These are phyloP conservation scores for Nothoprocta pentlandii DNA, from an alignment of 2,113 vertebrate species.

Conservation along the genomic window DNA sequence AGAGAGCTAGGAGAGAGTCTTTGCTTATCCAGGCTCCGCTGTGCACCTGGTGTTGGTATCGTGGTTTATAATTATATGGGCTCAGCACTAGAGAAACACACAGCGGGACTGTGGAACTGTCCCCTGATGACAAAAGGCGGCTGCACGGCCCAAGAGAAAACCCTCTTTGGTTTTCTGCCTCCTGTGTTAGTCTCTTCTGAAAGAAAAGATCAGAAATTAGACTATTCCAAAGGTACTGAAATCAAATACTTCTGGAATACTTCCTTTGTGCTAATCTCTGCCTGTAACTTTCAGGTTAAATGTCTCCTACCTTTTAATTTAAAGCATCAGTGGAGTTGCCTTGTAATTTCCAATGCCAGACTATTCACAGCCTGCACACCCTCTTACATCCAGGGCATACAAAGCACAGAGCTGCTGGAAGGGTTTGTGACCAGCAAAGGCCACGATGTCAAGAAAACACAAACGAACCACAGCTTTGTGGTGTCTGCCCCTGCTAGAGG, in stretches of 20 bases:
- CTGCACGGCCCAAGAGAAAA: neutral
- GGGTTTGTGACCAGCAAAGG: neutral
- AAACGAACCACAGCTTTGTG: accelerated
- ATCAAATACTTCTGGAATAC: neutral
- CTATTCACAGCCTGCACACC: neutral
- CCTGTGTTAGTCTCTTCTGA: neutral
- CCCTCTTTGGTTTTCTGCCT: neutral
- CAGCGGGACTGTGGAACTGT: accelerated
- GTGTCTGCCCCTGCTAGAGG: neutral
- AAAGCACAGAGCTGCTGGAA: neutral
- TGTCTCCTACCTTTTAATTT: neutral
- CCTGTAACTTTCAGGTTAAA: neutral
- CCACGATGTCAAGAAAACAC: neutral
- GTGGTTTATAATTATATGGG: neutral
- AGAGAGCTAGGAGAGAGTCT: neutral
- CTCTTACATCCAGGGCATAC: neutral
- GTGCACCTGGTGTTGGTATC: neutral
- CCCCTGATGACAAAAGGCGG: neutral
- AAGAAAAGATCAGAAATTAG: neutral
- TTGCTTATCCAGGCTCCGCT: neutral
- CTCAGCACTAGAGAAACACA: neutral
- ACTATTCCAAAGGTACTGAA: neutral
- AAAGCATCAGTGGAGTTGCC: neutral
- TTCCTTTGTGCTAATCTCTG: neutral
- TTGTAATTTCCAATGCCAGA: neutral